phyloP scores from a whole-genome alignment of 2,113 vertebrate species.

The Procavia capensis region DNA sequence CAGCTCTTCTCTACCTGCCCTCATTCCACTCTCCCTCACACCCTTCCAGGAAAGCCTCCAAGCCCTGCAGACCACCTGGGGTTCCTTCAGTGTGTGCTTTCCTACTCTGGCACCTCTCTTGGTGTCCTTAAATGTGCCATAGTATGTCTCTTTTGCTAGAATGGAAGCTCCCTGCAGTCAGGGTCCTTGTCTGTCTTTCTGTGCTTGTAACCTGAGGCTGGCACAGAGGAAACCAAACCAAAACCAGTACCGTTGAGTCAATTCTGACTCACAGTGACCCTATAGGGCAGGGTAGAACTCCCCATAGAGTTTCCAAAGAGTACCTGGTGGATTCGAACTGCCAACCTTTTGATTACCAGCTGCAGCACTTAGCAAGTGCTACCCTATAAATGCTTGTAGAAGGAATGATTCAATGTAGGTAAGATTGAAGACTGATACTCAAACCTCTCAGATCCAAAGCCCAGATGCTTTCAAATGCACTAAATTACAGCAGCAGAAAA shows the following conservation, averaged over 20 bases:
- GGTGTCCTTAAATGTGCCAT: too few relatives aligned
- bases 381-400: neutral
- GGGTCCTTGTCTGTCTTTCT: neutral
- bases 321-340: too few relatives aligned
- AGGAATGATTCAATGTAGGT: too few relatives aligned
- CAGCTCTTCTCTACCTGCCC: neutral
- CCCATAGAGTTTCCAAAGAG: too few relatives aligned
- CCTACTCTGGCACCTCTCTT: too few relatives aligned
- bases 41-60: neutral
- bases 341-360: too few relatives aligned
- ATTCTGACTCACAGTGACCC: too few relatives aligned
- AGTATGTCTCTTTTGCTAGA: neutral
- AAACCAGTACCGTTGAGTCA: too few relatives aligned
- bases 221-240: too few relatives aligned
- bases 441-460: too few relatives aligned
- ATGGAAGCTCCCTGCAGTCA: neutral
- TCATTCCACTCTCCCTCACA: neutral
- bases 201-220: neutral
- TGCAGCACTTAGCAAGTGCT: too few relatives aligned
- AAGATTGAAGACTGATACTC: neutral
- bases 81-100: neutral
- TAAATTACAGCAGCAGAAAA: neutral
- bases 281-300: too few relatives aligned
- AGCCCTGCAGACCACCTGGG: accelerated
- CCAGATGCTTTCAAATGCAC: neutral